Base-by-base conservation (phyloP, 1,140 invertebrate genomes). In the Leptinotarsa undecemlineata region DNA sequence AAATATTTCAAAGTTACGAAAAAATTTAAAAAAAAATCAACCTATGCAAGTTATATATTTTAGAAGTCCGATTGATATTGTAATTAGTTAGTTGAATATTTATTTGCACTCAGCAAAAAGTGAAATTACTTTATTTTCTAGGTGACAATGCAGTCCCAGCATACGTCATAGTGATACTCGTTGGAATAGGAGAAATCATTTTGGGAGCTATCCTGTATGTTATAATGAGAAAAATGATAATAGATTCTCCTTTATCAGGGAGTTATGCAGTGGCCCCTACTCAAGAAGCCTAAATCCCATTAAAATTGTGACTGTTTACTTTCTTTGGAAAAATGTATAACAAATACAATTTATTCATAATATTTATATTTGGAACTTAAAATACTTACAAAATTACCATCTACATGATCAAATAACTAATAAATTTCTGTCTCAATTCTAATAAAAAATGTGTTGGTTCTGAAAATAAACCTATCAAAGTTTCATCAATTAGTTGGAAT, bases 81-180 rank as follows among this genome's bases (percentile, higher is more conserved):
- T 42, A 33, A 11, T 42, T 42, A 11, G 5, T 5, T 26, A 26
- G 33, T 42, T 42, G 8, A 42, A 42, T 42, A 11, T 42, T 42
- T 11, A 42, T 11, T 42, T 42, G 33, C 33, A 42, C 8, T 11
- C 33, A 11, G 33, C 8, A 42, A 42, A 42, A 42, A 42, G 2
- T 42, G 8, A 42, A 42, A 42, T 42, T 42, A 42, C 33, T 42
- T 23, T 15, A 51, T 51, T 23, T 87, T 89, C 78, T 79, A 92
- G 92, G 87, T 82, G 87, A 88, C 26, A 88, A 89, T 62, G 88
- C 88, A 8, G 88, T 93, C 77, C 92, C 92, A 71, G 91, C 91
- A 1, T 94, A 92, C 92, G 90, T 90, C 0, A 89, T 93, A 67
- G 89, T 92, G 33, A 76, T 92, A 4, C 81, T 93, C 73, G 86